Percentiles rank a stretch among this genome's conserved stretches.
These are phyloP conservation scores for Syngnathus floridae DNA, from an alignment of 2,113 vertebrate genomes.

Conservation along the genomic window DNA sequence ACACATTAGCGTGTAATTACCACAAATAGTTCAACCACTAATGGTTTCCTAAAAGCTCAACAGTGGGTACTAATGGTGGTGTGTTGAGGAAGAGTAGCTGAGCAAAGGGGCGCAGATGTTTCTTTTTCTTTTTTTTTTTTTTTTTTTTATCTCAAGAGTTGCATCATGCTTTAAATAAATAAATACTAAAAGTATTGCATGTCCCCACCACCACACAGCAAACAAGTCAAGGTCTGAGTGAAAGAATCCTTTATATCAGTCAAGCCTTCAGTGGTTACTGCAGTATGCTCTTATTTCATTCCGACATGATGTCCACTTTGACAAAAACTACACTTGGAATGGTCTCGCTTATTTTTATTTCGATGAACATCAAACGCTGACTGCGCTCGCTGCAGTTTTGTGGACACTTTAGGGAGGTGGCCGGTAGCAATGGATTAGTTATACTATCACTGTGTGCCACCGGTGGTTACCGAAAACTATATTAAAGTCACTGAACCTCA, in stretches of 20 bases:
- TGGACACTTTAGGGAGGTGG: constrained; percentile 27
- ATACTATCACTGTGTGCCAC: constrained; percentile 20
- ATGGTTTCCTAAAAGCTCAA: constrained; percentile 29
- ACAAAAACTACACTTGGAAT: neutral
- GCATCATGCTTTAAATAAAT: neutral
- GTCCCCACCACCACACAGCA: neutral
- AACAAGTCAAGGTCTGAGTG: neutral
- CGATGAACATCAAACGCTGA: neutral
- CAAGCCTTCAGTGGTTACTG: neutral
- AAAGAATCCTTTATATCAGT: neutral
- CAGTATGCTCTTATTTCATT: neutral
- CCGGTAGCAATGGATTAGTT: constrained; percentile 36
- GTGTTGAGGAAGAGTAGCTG: neutral
- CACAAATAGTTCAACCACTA: constrained; percentile 34
- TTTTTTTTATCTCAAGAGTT: constrained; percentile 2
- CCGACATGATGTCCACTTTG: neutral
- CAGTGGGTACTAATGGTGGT: constrained; percentile 17
- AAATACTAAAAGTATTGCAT: neutral
- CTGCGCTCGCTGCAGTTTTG: constrained; percentile 22
- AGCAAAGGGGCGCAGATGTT: neutral
- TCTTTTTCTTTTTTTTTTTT: too few species aligned
- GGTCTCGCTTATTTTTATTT: neutral
- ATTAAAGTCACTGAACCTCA: constrained; percentile 52
- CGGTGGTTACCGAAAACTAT: constrained; percentile 19
- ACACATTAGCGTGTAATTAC: constrained; percentile 51